Conservation (phyloP, 2,888 invertebrate genomes). For the Drosophila basisetae region DNA sequence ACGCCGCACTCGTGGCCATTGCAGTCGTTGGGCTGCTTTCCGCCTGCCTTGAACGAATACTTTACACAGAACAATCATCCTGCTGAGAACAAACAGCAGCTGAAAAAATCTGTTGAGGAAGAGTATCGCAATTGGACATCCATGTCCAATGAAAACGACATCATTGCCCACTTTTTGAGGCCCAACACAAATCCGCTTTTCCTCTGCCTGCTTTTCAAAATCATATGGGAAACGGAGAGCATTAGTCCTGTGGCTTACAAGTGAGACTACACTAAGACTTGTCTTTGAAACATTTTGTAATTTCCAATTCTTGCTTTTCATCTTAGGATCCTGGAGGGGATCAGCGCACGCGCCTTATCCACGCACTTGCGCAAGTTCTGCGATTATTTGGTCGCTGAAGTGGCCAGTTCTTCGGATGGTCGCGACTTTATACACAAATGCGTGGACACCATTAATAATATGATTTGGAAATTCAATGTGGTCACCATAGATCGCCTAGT, state of each 20-base stretch:
- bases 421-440: slow-evolving; percentile 96
- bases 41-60: slow-evolving; percentile 94
- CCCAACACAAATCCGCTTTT: slow-evolving; percentile 96
- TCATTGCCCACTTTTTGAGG: slow-evolving; percentile 97
- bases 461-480: slow-evolving; percentile 99
- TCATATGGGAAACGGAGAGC: slow-evolving; percentile 96
- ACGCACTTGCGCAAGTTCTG: slow-evolving; percentile 97
- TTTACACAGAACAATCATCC: slow-evolving; percentile 93
- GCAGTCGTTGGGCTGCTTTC: slow-evolving; percentile 96
- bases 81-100: slow-evolving; percentile 94
- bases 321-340: slow-evolving; percentile 94
- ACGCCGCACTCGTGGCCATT: slow-evolving; percentile 98
- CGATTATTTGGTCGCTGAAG: slow-evolving; percentile 97
- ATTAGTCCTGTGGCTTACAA: slow-evolving; percentile 98
- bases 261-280: slow-evolving; percentile 85
- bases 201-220: slow-evolving; percentile 97
- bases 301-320: slow-evolving; percentile 18
- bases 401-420: slow-evolving; percentile 94
- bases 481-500: slow-evolving; percentile 97
- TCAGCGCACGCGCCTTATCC: slow-evolving; percentile 95
- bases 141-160: slow-evolving; percentile 98
- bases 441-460: slow-evolving; percentile 97
- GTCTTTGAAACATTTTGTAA: not conserved
- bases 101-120: slow-evolving; percentile 97
- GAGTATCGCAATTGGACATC: slow-evolving; percentile 98